Conservation (phyloP, 2,888 invertebrate genomes). For the Brachypterus glaber region DNA sequence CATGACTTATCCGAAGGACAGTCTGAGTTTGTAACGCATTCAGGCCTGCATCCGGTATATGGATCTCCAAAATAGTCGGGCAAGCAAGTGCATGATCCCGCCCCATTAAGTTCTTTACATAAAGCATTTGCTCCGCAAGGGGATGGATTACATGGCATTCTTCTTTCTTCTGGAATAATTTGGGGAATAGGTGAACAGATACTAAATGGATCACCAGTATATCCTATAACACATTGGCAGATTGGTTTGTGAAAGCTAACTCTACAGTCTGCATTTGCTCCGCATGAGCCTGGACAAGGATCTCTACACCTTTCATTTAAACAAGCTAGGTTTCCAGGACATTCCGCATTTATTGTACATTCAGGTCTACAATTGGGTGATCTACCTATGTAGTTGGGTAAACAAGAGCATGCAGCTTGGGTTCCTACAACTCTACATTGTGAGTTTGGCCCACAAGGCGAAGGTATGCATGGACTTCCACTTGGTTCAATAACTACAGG, state of each 20-base stretch:
- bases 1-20: conserved; percentile 70
- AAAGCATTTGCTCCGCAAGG: conserved; percentile 80
- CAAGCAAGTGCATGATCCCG: conserved; percentile 73
- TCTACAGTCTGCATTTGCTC: conserved; percentile 64
- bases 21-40: conserved; percentile 76
- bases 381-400: conserved; percentile 68
- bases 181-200: conserved; percentile 46
- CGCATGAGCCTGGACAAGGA: conserved; percentile 81
- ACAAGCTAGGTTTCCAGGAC: conserved; percentile 74
- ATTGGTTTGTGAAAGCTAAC: conserved; percentile 77
- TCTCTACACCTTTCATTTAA: conserved; percentile 70
- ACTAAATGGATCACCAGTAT: conserved; percentile 76
- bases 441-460: conserved; percentile 77
- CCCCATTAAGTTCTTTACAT: conserved; percentile 73
- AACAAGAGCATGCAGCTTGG: conserved; percentile 71
- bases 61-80: conserved; percentile 82
- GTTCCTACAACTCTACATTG: conserved; percentile 69
- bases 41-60: conserved; percentile 74
- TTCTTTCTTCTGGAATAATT: conserved; percentile 50
- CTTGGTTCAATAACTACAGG: conserved; percentile 43
- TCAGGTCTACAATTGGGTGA: conserved; percentile 81
- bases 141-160: conserved; percentile 72
- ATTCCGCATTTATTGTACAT: conserved; percentile 77
- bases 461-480: conserved; percentile 68
- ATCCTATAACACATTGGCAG: conserved; percentile 71